Conservation (phyloP, 2,113 vertebrate genomes). For the Anguilla japonica region DNA sequence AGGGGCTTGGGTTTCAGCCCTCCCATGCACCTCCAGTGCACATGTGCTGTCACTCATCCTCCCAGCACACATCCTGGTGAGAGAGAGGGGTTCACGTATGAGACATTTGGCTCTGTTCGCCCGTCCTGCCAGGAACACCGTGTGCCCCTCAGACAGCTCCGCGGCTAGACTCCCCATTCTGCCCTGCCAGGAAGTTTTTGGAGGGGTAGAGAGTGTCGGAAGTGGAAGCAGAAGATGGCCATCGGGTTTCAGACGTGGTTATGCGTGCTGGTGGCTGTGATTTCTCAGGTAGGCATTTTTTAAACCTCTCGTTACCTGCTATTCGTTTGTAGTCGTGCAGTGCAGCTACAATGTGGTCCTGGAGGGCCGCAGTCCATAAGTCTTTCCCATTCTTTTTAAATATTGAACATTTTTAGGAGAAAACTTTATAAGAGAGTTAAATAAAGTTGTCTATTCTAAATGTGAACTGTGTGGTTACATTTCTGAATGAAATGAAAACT, state of each 20-base stretch:
- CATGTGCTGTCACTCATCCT: conserved; percentile 77
- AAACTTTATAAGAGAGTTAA: too few relatives aligned
- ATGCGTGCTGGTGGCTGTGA: conserved; percentile 48
- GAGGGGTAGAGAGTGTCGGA: conserved; percentile 30
- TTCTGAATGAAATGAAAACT: too few relatives aligned
- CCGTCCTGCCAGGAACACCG: conserved; percentile 34
- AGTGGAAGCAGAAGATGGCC: conserved; percentile 55
- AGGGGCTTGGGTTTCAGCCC: conserved; percentile 49
- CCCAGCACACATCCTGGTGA: conserved; percentile 43
- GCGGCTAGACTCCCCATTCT: conserved; percentile 11
- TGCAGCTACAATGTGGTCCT: not conserved
- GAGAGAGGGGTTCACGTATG: conserved; percentile 54
- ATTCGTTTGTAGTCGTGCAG: not conserved
- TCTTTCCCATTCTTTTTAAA: not conserved
- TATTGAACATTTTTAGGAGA: conserved; percentile 37
- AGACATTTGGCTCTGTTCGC: conserved; percentile 39
- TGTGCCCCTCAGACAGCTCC: not conserved
- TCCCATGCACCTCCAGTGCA: conserved; percentile 49
- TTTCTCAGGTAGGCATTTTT: conserved; percentile 62
- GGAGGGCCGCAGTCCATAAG: not conserved
- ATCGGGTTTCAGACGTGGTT: conserved; percentile 45
- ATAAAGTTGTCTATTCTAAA: not conserved
- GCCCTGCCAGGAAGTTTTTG: conserved; percentile 31
- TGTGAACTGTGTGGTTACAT: conserved; percentile 26
- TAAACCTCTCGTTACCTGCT: not conserved